Evolutionary conservation across 2,888 invertebrate genomes (phyloP), one percentile per base, ranked within the genome.

Genomic region (Timema podura): DNA sequence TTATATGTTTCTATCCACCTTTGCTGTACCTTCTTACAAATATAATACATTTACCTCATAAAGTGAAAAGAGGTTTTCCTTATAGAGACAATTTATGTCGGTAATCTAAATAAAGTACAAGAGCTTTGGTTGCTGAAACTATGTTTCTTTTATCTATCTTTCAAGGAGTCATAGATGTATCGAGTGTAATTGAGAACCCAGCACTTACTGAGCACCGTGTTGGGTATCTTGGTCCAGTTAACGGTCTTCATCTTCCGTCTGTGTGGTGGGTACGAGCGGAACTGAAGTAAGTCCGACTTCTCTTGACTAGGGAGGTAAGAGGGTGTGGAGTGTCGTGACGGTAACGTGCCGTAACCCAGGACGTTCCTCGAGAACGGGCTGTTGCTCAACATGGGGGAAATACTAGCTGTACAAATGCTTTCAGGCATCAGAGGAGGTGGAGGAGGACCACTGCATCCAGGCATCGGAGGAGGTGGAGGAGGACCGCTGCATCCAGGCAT

Each of bases 221-320:
- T 72, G 0, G 78, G 77, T 46, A 80, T 75, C 73, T 80, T 79
- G n/a, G 77, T 76, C 84, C 84, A 84, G 75, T 83, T 83, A 59
- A 83, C 77, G 6, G 80, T 80, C 72, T 81, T 82, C 81, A 83
- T 82, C 74, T 82, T 83, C 49, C 77, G 77, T 71, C 77, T 79
- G 0, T 82, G 83, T 59, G 76, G 77, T 2, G 82, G 82, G 16
- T 76, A 72, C 1, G 75, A 74, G 67, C 74, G 73, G 71, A 72
- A 74, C 64, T 75, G 74, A 45, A 49, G 49, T 30, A 66, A 30
- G 16, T 66, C 67, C 9, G 51, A 44, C 7, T 45, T 13, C 48
- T 59, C 10, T 9, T 44, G 6, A 11, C 30, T 13, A 11, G 6
- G 61, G 10, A 48, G n/a, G 1, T 16, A 6, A 10, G 13, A 45